phyloP scores from a whole-genome alignment of 2,113 vertebrate species.

The Hyla sarda region DNA sequence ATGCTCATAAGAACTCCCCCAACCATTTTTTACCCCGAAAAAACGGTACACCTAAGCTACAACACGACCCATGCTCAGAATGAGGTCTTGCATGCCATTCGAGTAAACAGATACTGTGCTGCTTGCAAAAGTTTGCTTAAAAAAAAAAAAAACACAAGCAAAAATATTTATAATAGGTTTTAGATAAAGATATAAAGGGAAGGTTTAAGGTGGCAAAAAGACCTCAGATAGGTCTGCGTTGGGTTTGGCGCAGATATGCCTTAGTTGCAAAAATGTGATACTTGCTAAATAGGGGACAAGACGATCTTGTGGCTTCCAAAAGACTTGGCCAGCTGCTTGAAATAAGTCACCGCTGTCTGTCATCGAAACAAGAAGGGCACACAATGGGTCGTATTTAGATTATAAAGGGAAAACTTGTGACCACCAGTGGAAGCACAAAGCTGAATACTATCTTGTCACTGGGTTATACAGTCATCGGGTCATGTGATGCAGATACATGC shows the following conservation, averaged over 20 bases:
- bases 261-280: background rate
- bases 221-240: background rate
- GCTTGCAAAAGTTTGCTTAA: background rate
- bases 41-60: background rate
- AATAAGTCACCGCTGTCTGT: conserved; percentile 14
- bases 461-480: conserved; percentile 66
- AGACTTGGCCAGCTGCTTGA: conserved; percentile 34
- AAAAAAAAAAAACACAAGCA: background rate
- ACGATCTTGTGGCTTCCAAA: background rate
- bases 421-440: conserved; percentile 62
- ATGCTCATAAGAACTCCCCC: conserved; percentile 66
- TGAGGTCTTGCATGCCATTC: background rate
- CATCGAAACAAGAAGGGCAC: background rate
- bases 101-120: background rate
- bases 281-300: background rate
- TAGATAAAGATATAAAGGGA: too few species aligned
- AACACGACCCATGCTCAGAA: background rate
- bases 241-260: background rate
- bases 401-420: background rate
- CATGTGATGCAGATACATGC: conserved; percentile 56
- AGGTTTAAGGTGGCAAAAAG: conserved; percentile 30
- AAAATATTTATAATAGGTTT: background rate
- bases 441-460: background rate
- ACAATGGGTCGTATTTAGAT: background rate
- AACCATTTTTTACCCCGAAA: conserved; percentile 34